Conservation (phyloP, 1,140 invertebrate genomes). For the Anoplolepis gracilipes region DNA sequence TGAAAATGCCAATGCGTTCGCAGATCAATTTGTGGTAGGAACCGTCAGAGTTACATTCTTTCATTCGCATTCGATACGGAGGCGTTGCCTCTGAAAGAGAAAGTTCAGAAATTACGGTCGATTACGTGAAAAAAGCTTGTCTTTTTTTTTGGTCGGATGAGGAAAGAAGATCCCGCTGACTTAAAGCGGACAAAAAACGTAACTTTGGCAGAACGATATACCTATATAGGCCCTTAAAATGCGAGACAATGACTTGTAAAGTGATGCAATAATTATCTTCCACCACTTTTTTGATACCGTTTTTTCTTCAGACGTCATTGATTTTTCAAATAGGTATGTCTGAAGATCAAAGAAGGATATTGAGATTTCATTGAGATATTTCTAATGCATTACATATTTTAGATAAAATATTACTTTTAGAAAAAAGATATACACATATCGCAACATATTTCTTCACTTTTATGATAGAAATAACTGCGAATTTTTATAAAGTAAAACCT, state of each 20-base stretch:
- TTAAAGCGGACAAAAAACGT: slow-evolving; percentile 16
- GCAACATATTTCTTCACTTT: background rate
- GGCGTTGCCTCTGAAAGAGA: slow-evolving; percentile 45
- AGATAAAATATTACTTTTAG: no score
- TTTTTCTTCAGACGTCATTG: background rate
- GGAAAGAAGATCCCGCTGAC: slow-evolving; percentile 13
- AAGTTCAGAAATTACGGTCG: slow-evolving; percentile 50
- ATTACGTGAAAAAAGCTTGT: slow-evolving; percentile 35
- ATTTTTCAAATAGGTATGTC: background rate
- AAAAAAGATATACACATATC: no score
- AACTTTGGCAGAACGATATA: background rate
- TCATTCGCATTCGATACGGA: slow-evolving; percentile 4
- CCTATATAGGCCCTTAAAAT: background rate
- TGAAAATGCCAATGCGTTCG: slow-evolving; percentile 43
- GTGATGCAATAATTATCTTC: background rate
- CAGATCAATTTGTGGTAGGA: slow-evolving; percentile 46
- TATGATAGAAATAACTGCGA: background rate
- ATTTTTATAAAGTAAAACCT: background rate
- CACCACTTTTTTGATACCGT: background rate
- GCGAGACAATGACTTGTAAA: background rate
- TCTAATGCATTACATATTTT: no score
- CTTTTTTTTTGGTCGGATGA: background rate
- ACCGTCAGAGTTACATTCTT: slow-evolving; percentile 23
- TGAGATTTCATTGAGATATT: no score
- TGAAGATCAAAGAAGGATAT: no score